Evolutionary conservation across 2,888 invertebrate species (phyloP), one percentile per base, ranked within the genome.

Genomic region (Cephus spinipes): DNA sequence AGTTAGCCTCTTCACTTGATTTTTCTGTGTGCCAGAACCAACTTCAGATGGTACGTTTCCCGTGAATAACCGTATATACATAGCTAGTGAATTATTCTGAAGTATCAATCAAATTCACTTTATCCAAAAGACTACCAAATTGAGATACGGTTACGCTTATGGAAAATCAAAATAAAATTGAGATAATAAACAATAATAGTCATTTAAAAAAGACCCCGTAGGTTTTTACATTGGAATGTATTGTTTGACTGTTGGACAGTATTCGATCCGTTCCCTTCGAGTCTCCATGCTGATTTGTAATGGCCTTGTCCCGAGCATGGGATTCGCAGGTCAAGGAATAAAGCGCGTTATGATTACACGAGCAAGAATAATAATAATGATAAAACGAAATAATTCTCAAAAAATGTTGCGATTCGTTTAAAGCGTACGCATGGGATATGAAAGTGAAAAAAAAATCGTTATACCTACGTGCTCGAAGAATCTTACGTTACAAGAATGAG

Each of bases 221-320:
- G 55, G 9, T 55, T 55, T 23, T 55, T 23, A 15, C 55, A 55
- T 55, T 55, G 55, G 23, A 55, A 55, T 55, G 6, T 55, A 55
- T 55, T 55, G 55, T 71, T 71, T 15, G 31, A 71, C 71, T 33
- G 71, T 33, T 31, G 31, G 31, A 71, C 71, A 71, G 71, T 71
- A 71, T 71, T 71, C 31, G 71, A 71, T 31, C 12, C 71, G 71
- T 71, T 71, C 55, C 55, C 55, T 55, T 23, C 55, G 55, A 55
- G 9, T 55, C 55, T 23, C 55, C 55, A 55, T 55, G 55, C 55
- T 6, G 55, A 55, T 55, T 55, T 55, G 9, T 23, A 55, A 55
- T 55, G 23, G 23, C 55, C 9, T 55, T 55, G 9, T 55, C 23
- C 9, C 55, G 9, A 55, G 55, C 55, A 55, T 55, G 55, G 23